Base-by-base conservation (phyloP, 1,140 invertebrate species). In the Conopomorpha cramerella region DNA sequence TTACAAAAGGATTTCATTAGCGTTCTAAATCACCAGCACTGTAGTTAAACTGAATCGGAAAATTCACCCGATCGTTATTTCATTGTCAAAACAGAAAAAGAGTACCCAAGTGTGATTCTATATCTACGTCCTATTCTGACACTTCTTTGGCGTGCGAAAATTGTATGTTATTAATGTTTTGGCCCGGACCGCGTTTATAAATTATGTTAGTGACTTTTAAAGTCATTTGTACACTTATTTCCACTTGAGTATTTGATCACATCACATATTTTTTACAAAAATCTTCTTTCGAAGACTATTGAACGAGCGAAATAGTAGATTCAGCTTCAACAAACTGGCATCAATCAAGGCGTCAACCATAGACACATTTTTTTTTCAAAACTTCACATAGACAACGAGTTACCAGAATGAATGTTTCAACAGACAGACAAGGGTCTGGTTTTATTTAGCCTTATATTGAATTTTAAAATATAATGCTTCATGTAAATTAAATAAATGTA, bases 121-220 rank as follows among this genome's bases (percentile, higher is more conserved):
- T 59, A 57, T 45, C 32, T 36, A 34, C 39, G 41, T 47, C 46
- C 32, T 46, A 43, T 51, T 57, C 53, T 67, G 63, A 60, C 65
- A 67, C 62, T 55, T 67, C 54, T 59, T 65, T 64, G 52, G 60
- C 62, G 59, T 65, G 70, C 65, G 61, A 55, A 57, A 59, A 65
- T 61, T 54, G 51, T n/a, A n/a, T n/a, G n/a, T n/a, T n/a, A n/a
- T n/a, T n/a, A n/a, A n/a, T n/a, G n/a, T 10, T 29, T 7, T 29
- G 28, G 11, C 13, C 3, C 13, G 4, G 4, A n/a, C 4, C 11
- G 28, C 28, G 4, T 29, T 13, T 29, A n/a, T n/a, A n/a, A 11
- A 29, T 29, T 29, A 29, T 4, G 10, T 4, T 29, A n/a, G 13
- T 11, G 13, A 29, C 3, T n/a, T n/a, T n/a, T n/a, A n/a, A 46